These are phyloP conservation scores for Gnathonemus longibarbis DNA, from an alignment of 2,113 vertebrate species.

Conservation along the genomic window DNA sequence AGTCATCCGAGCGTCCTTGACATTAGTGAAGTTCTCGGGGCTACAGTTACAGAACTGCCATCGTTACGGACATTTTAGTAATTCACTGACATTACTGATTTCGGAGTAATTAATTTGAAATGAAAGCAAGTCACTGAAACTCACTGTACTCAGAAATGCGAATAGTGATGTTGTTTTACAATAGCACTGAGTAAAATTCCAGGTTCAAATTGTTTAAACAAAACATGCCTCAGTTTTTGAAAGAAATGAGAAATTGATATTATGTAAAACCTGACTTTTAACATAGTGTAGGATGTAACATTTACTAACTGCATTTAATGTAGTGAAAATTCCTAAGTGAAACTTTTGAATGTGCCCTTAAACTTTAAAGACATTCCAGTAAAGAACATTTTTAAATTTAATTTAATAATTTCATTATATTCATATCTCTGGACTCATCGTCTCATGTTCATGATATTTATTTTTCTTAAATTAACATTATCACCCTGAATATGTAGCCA, in stretches of 20 bases:
- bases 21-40: background rate
- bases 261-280: background rate
- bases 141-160: background rate
- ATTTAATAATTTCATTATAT: background rate
- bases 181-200: background rate
- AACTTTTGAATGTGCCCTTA: background rate
- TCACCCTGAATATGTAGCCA: background rate
- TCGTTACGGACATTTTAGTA: background rate
- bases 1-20: background rate
- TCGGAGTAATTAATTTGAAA: background rate
- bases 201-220: background rate
- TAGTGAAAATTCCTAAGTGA: background rate
- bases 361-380: background rate
- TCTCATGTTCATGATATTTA: background rate
- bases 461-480: background rate
- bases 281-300: background rate
- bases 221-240: background rate
- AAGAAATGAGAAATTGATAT: background rate
- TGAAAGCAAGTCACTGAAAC: background rate
- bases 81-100: background rate
- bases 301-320: background rate
- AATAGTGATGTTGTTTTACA: background rate
- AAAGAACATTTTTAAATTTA: background rate
- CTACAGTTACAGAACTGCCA: background rate
- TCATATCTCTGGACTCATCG: background rate